Percentiles rank a stretch among this genome's conserved stretches.
Conservation (phyloP, 2,113 vertebrate genomes). For the Athene noctua region DNA sequence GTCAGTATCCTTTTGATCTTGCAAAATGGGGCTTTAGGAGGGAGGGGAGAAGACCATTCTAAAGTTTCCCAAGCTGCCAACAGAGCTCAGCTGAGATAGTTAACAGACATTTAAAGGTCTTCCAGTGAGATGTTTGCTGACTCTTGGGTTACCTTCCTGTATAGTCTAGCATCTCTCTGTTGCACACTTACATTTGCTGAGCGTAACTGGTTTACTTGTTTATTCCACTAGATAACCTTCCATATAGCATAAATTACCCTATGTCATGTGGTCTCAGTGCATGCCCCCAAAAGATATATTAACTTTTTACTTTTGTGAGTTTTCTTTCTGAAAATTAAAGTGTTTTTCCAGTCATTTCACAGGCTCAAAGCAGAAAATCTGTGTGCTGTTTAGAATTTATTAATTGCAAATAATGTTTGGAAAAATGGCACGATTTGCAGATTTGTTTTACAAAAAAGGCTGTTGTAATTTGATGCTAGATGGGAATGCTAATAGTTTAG, state of each 20-base stretch:
- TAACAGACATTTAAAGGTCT: background rate
- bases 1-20: background rate
- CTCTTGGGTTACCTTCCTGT: background rate
- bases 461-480: background rate
- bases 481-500: background rate
- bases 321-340: background rate
- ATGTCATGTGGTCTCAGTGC: background rate
- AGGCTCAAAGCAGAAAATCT: background rate
- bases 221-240: background rate
- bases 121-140: background rate
- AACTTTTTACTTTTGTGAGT: background rate
- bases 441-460: background rate
- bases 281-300: background rate
- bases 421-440: background rate
- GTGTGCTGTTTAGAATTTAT: background rate
- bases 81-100: background rate
- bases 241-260: background rate
- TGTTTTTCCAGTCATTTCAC: background rate
- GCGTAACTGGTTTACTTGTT: background rate
- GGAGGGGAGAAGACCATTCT: background rate
- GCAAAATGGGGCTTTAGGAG: background rate
- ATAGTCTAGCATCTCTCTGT: background rate
- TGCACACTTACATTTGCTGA: background rate
- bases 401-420: background rate
- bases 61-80: background rate